Conservation (phyloP, 1,140 invertebrate genomes). For the Orchesella cincta region DNA sequence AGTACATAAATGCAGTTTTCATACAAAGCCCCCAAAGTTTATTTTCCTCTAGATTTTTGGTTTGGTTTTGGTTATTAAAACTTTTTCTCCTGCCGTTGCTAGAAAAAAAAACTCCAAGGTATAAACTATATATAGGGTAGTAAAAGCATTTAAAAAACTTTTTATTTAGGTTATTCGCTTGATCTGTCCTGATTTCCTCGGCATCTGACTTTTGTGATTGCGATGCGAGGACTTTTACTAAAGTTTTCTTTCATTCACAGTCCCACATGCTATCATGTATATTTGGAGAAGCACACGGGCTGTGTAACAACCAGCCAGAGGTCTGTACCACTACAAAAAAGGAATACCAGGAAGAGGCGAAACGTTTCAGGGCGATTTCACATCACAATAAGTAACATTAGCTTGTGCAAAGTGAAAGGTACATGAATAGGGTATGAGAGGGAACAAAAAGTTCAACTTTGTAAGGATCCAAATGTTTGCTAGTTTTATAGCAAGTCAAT, state of each 20-base stretch:
- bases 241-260: not conserved
- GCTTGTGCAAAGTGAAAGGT: too few species aligned
- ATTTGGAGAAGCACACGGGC: not conserved
- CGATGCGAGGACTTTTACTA: not conserved
- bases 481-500: too few species aligned
- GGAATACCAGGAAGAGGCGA: not conserved
- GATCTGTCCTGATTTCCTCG: constrained; percentile 5
- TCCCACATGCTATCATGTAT: not conserved
- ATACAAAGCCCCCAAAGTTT: too few species aligned
- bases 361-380: not conserved
- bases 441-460: too few species aligned
- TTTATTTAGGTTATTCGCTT: constrained; percentile 8
- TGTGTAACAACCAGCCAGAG: not conserved
- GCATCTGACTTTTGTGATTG: not conserved
- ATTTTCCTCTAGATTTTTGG: too few species aligned
- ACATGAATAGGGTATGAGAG: too few species aligned
- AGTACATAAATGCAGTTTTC: too few species aligned
- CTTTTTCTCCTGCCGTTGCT: too few species aligned
- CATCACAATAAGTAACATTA: not conserved
- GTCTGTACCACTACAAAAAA: not conserved
- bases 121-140: too few species aligned
- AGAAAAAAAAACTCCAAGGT: too few species aligned
- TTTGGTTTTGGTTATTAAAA: too few species aligned
- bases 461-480: too few species aligned
- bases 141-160: not conserved